phyloP scores from a whole-genome alignment of 2,113 vertebrate species.

The Zootoca vivipara region DNA sequence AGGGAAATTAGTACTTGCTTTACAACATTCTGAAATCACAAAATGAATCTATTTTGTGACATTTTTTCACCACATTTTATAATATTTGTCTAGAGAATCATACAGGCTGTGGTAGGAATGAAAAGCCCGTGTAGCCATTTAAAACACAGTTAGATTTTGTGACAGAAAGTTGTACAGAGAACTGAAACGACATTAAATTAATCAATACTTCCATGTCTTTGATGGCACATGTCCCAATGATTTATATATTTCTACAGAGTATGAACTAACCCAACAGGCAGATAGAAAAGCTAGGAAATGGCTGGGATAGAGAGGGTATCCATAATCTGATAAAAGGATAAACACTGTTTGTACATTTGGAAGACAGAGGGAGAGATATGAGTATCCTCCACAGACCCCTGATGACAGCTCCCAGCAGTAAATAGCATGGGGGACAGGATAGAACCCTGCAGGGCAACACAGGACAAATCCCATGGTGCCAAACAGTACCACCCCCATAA shows the following conservation, averaged over 20 bases:
- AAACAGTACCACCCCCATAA: too few species aligned
- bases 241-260: conserved; percentile 11
- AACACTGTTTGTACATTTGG: background rate
- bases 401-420: too few species aligned
- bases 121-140: conserved; percentile 39
- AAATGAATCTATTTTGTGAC: conserved; percentile 1
- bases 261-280: conserved; percentile 1
- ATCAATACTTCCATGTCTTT: background rate
- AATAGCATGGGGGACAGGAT: too few species aligned
- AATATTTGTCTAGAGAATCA: conserved; percentile 51
- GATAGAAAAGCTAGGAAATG: conserved; percentile 2
- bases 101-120: conserved; percentile 25
- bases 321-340: background rate
- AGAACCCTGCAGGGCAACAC: too few species aligned
- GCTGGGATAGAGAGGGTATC: background rate
- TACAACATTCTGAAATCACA: conserved; percentile 34
- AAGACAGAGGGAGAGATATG: too few species aligned
- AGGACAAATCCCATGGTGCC: too few species aligned
- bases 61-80: conserved; percentile 40
- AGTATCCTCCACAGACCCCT: too few species aligned
- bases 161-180: conserved; percentile 43
- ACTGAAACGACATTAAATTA: conserved; percentile 25
- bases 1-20: background rate
- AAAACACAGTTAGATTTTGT: conserved; percentile 42
- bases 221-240: conserved; percentile 9